A percentile compares a stretch with the other conserved stretches of the same genome.
Conservation (phyloP, 2,797 vertebrate species). For the Chrosomus eos region DNA sequence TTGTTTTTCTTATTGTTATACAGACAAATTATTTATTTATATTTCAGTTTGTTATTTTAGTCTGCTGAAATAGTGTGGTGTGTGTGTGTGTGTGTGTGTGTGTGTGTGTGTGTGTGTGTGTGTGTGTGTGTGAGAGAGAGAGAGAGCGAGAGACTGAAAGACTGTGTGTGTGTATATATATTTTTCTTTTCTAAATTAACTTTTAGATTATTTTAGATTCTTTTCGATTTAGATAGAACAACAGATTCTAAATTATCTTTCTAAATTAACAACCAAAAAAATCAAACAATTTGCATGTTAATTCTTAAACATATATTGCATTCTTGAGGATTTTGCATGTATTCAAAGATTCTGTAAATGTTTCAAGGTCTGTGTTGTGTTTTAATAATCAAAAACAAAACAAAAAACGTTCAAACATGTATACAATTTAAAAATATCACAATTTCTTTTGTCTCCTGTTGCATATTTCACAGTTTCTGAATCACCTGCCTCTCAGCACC, state of each 20-base stretch:
- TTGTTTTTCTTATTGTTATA: neutral
- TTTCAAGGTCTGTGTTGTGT: neutral
- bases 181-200: too few species aligned
- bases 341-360: neutral
- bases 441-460: neutral
- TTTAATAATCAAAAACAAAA: neutral
- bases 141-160: too few species aligned
- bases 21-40: neutral
- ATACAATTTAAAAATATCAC: too few species aligned
- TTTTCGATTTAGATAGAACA: too few species aligned
- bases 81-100: too few species aligned
- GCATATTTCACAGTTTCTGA: slow-evolving; percentile 1
- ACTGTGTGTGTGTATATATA: too few species aligned
- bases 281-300: neutral
- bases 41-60: neutral
- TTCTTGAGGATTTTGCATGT: neutral
- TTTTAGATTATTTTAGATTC: too few species aligned
- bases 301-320: too few species aligned
- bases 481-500: neutral
- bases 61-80: neutral
- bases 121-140: too few species aligned
- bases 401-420: neutral
- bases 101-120: too few species aligned
- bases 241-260: too few species aligned
- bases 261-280: too few species aligned